Percentiles rank a stretch among this genome's conserved stretches.
Evolutionary conservation across 2,797 vertebrate genomes (phyloP).

Genomic region (Rhinoraja longicauda): DNA sequence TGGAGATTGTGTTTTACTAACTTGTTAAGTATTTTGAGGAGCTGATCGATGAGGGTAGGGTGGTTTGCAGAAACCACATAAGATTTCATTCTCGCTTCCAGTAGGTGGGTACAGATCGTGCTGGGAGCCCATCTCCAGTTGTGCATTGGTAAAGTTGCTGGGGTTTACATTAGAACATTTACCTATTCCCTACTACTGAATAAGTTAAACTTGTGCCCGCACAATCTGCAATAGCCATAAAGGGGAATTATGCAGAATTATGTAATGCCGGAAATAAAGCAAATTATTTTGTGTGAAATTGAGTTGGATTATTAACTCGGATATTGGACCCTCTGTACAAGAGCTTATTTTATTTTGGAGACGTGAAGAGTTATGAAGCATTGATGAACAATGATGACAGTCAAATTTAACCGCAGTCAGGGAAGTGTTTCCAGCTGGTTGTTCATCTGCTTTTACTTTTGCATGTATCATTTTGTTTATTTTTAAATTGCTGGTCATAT

Average conservation of each 20-base stretch:
- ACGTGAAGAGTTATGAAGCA: neutral
- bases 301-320: neutral
- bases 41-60: too few relatives aligned
- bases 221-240: neutral
- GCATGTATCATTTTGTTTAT: neutral
- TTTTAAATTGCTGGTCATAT: neutral
- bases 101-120: neutral
- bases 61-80: neutral
- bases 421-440: neutral
- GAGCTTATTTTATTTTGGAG: neutral
- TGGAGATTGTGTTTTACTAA: too few relatives aligned
- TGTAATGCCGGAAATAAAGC: neutral
- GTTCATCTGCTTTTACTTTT: neutral
- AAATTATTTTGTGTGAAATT: neutral
- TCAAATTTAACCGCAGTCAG: neutral
- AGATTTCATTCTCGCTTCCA: neutral
- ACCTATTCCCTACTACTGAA: neutral
- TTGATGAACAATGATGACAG: neutral
- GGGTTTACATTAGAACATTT: neutral
- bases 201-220: neutral
- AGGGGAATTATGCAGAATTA: neutral
- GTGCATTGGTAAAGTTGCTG: neutral
- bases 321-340: neutral
- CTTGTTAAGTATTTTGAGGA: too few relatives aligned
- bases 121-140: neutral